Evolutionary conservation across 1,140 invertebrate genomes (phyloP), one percentile per base, ranked within the genome.

Genomic region (Latrodectus geometricus): DNA sequence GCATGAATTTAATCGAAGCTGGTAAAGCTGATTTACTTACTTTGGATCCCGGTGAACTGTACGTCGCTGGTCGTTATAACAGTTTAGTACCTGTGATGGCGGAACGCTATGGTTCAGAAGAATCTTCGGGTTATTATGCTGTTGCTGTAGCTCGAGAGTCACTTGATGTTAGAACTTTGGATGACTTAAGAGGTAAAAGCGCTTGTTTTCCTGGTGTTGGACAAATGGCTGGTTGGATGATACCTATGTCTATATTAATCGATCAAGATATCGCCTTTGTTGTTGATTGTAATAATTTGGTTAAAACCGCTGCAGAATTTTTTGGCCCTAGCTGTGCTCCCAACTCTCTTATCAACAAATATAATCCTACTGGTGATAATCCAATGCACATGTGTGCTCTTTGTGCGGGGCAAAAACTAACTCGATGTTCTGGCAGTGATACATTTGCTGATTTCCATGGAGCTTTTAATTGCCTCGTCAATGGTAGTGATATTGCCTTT

Each of bases 191-290:
- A 87, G 94, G 94, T 0, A 95, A 94, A 86, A 95, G 93, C 87
- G 96, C 96, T 21, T 99, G 97, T 91, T 97, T 98, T 91, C 94
- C 95, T 73, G 96, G 95, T 83, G 97, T 99, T 87, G 97, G 97
- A 54, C 95, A 95, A 21, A 92, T 96, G 83, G 97, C 97, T 84
- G 97, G 97, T 61, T 99, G 97, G 97, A 94, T 97, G 83, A 94
- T 97, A 89, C 97, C 97, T 9, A 94, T 99, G 88, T 93, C 97
- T 14, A 72, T 65, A 7, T 72, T 90, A 14, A 87, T 90, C 48
- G 88, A 89, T 56, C 70, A 87, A 56, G 78, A 88, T n/a, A 56
- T 90, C 0, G 49, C 89, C 12, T 82, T 88, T 61, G 78, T 90
- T 14, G 88, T 68, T n/a, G 89, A 92, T 90, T 99, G 98, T 90